A percentile compares a stretch with the other conserved stretches of the same genome.
Conservation (phyloP, 1,140 invertebrate species). For the Elysia chlorotica region DNA sequence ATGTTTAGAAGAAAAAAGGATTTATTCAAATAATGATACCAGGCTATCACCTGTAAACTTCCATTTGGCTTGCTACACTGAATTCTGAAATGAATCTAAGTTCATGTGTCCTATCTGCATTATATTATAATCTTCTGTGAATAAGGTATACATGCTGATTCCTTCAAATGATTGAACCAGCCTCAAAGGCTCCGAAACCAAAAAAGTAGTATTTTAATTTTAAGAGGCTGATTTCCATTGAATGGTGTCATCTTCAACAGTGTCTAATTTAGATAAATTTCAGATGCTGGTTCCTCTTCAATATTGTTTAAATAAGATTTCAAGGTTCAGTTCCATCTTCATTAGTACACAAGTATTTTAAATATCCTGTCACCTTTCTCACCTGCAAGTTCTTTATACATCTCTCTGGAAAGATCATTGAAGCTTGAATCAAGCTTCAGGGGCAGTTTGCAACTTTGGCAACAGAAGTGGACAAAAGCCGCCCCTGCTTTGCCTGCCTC, state of each 20-base stretch:
- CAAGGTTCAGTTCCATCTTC: not conserved
- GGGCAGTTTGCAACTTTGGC: conserved; percentile 8
- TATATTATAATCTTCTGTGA: too few species aligned
- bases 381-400: conserved; percentile 18
- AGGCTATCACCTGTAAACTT: too few species aligned
- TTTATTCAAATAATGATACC: not conserved
- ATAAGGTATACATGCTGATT: too few species aligned
- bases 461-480: not conserved
- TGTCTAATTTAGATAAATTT: not conserved
- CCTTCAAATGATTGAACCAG: too few species aligned
- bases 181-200: too few species aligned
- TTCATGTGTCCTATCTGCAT: too few species aligned
- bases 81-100: too few species aligned
- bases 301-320: not conserved
- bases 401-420: not conserved
- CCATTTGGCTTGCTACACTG: too few species aligned
- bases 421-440: conserved; percentile 13
- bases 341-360: not conserved
- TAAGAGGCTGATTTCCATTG: not conserved
- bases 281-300: not conserved
- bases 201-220: not conserved
- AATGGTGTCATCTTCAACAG: not conserved
- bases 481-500: conserved; percentile 2
- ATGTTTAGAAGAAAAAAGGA: not conserved
- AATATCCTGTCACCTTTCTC: not conserved